Evolutionary conservation across 1,140 invertebrate species (phyloP).

Genomic region (Saccostrea echinata): DNA sequence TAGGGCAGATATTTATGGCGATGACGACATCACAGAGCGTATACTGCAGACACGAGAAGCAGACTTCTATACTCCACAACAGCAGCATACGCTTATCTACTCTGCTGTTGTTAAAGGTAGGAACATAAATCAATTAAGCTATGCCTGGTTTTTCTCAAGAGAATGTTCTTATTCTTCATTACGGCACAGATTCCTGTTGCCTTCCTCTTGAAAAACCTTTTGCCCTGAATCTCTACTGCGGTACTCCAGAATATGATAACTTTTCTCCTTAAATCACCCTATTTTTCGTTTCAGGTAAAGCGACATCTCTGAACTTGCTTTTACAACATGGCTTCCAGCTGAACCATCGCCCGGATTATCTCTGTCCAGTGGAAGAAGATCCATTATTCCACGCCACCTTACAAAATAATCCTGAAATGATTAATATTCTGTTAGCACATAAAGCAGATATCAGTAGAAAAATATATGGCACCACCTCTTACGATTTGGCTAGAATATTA

Average conservation of each 20-base stretch:
- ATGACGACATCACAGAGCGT: slow-evolving; percentile 5
- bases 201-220: not conserved
- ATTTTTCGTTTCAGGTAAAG: not conserved
- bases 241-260: not conserved
- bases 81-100: slow-evolving; percentile 11
- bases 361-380: slow-evolving; percentile 9
- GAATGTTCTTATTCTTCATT: no score
- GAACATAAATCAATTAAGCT: not conserved
- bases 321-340: slow-evolving; percentile 9
- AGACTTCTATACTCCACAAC: slow-evolving; percentile 12
- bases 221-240: not conserved
- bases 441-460: slow-evolving; percentile 11
- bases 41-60: slow-evolving; percentile 32
- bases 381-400: slow-evolving; percentile 14
- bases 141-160: no score
- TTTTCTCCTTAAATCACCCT: not conserved
- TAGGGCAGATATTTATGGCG: slow-evolving; percentile 12
- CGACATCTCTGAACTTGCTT: slow-evolving; percentile 10
- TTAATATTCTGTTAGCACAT: not conserved
- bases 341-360: slow-evolving; percentile 7
- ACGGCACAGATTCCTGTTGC: not conserved
- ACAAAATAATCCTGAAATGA: slow-evolving; percentile 21
- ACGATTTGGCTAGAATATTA: slow-evolving; percentile 14
- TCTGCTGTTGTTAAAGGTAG: slow-evolving; percentile 39
- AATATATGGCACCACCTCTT: slow-evolving; percentile 13